A percentile compares a stretch with the other conserved stretches of the same genome.
phyloP scores from a whole-genome alignment of 2,113 vertebrate genomes.

The Gavia stellata region DNA sequence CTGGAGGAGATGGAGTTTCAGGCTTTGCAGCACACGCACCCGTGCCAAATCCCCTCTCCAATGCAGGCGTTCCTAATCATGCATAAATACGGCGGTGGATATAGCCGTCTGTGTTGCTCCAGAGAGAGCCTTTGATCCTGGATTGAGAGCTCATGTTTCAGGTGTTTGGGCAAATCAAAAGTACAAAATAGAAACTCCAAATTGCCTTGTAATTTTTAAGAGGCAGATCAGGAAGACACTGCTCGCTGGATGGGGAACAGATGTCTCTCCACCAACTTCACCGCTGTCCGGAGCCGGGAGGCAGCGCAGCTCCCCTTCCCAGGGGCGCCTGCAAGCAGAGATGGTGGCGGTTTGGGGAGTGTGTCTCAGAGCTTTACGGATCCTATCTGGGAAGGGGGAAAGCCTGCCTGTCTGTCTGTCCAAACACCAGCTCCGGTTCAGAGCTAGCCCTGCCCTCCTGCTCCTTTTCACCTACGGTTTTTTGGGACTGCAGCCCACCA shows the following conservation, averaged over 20 bases:
- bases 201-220: conserved; percentile 72
- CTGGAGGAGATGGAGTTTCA: background rate
- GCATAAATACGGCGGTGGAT: conserved; percentile 23
- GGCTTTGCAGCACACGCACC: background rate
- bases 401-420: background rate
- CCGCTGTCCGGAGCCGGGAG: background rate
- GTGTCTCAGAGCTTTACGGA: background rate
- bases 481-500: fast-evolving
- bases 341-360: background rate
- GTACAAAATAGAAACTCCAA: conserved; percentile 63
- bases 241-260: conserved; percentile 64
- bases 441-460: background rate
- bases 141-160: conserved; percentile 67
- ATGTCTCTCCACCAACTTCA: conserved; percentile 35
- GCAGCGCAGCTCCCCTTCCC: background rate
- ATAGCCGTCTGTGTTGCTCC: conserved; percentile 43
- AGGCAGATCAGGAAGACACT: conserved; percentile 69
- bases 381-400: background rate
- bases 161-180: conserved; percentile 71
- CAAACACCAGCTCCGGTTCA: background rate
- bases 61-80: conserved; percentile 43
- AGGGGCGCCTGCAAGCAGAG: background rate
- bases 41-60: conserved; percentile 21
- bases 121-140: conserved; percentile 55
- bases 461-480: background rate